Evolutionary conservation across 2,113 vertebrate genomes (phyloP).

Genomic region (Hipposideros armiger): DNA sequence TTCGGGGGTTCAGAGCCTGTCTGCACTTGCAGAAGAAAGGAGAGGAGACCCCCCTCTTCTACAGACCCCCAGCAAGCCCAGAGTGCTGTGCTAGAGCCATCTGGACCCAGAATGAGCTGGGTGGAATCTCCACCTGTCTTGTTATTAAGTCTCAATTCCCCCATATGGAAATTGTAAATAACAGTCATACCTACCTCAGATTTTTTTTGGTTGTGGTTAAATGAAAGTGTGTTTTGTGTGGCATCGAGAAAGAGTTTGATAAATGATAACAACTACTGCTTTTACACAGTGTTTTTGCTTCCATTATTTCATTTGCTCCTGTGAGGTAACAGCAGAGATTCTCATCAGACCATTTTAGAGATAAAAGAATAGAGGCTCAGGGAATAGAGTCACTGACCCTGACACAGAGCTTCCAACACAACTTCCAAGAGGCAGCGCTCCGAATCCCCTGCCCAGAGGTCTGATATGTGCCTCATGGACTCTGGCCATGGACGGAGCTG

Average conservation of each 20-base stretch:
- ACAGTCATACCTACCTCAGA: background rate
- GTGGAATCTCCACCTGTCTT: background rate
- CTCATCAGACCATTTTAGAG: slow-evolving; percentile 37
- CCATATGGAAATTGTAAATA: background rate
- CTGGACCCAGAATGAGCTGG: background rate
- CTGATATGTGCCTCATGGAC: background rate
- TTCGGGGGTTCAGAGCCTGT: background rate
- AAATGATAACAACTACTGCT: background rate
- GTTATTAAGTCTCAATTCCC: background rate
- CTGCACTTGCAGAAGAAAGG: background rate
- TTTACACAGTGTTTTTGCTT: background rate
- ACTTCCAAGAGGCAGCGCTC: background rate
- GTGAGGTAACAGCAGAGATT: slow-evolving; percentile 31
- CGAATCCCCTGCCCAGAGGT: background rate
- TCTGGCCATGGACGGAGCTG: background rate
- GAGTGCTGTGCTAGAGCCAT: background rate
- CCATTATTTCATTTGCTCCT: background rate
- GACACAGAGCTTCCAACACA: background rate
- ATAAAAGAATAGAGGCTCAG: background rate
- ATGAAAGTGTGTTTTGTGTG: background rate
- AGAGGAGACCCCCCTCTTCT: background rate
- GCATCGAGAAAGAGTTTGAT: background rate
- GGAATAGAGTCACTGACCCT: background rate
- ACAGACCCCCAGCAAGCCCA: background rate
- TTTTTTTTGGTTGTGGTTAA: background rate